Evolutionary conservation across 1,140 invertebrate genomes (phyloP).

Genomic region (Parasteatoda tepidariorum): DNA sequence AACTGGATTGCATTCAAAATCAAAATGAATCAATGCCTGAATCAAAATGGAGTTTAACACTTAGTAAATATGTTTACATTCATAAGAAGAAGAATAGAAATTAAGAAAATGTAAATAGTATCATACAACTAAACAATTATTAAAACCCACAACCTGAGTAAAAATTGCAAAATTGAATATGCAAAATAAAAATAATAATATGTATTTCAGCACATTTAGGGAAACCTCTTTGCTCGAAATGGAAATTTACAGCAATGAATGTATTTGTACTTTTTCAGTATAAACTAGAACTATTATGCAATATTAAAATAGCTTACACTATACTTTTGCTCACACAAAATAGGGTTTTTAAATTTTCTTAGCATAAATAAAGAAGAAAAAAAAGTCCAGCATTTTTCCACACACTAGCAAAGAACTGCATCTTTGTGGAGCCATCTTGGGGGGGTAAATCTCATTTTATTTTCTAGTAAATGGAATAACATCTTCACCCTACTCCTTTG

Average conservation of each 20-base stretch:
- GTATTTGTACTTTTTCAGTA: constrained; percentile 52
- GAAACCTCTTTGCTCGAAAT: constrained; percentile 27
- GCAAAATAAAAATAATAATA: no score
- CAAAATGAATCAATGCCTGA: no score
- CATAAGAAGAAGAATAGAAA: no score
- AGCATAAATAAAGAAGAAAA: neutral
- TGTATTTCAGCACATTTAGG: no score
- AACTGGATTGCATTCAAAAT: no score
- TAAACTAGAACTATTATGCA: constrained; percentile 45
- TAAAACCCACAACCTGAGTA: no score
- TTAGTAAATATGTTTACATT: no score
- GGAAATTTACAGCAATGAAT: constrained; percentile 20
- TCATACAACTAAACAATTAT: no score
- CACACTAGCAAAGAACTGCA: neutral
- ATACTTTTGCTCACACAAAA: constrained; percentile 29
- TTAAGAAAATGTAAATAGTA: no score
- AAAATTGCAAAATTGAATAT: no score
- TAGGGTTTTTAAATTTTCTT: constrained; percentile 3
- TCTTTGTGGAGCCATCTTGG: neutral
- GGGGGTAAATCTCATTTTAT: neutral
- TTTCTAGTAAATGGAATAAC: constrained; percentile 8
- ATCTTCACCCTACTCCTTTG: neutral
- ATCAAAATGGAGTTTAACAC: no score
- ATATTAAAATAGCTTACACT: constrained; percentile 59
- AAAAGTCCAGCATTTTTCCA: neutral